Percentiles rank a stretch among this genome's conserved stretches.
Evolutionary conservation across 1,140 invertebrate species (phyloP).

Genomic region (Meteorus sp.): DNA sequence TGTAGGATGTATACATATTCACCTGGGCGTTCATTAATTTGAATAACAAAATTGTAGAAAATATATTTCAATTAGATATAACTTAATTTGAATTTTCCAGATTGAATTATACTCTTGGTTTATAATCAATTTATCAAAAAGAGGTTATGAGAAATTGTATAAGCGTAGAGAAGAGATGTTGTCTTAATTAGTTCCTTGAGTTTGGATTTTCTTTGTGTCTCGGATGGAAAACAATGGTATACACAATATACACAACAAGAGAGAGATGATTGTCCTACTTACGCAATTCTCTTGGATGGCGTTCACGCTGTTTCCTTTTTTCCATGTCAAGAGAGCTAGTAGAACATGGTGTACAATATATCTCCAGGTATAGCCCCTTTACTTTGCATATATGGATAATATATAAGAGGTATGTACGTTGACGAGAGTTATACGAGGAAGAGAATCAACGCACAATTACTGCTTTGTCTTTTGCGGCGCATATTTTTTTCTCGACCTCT

Average conservation of each 20-base stretch:
- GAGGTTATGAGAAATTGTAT: conserved; percentile 26
- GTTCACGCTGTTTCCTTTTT: conserved; percentile 1
- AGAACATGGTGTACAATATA: not conserved
- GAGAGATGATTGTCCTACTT: conserved; percentile 38
- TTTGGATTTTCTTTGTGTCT: conserved; percentile 27
- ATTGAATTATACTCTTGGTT: too few species aligned
- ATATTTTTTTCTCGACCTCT: conserved; percentile 11
- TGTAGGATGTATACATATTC: not conserved
- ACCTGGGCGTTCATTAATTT: conserved; percentile 14
- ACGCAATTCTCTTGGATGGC: conserved; percentile 38
- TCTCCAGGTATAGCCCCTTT: not conserved
- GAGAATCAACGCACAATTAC: conserved; percentile 33
- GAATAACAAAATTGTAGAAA: conserved; percentile 36
- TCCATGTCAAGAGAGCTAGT: not conserved
- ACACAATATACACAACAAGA: too few species aligned
- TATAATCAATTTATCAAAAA: conserved; percentile 11
- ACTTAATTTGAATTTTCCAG: conserved; percentile 7
- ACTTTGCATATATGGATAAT: not conserved
- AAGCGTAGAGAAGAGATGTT: not conserved
- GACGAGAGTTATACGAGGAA: conserved; percentile 10
- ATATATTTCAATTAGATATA: too few species aligned
- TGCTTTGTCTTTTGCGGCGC: conserved; percentile 32
- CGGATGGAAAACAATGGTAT: conserved; percentile 33
- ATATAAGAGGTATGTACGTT: not conserved
- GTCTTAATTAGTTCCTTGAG: conserved; percentile 31